phyloP scores from a whole-genome alignment of 2,113 vertebrate genomes.

The Equus quagga region DNA sequence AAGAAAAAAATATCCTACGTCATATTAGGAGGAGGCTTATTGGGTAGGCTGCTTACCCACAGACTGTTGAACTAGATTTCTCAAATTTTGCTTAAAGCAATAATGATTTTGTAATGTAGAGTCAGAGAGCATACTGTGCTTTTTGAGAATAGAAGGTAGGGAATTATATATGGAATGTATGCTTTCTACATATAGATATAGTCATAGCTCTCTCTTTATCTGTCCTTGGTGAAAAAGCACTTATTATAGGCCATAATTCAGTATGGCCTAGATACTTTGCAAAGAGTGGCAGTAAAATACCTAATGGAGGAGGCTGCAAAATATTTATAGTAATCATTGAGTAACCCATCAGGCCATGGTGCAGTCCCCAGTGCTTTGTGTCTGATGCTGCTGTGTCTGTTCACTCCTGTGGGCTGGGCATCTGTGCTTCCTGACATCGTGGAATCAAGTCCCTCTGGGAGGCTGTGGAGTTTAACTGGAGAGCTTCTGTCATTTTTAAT shows the following conservation, averaged over 20 bases:
- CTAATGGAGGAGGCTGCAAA: not conserved
- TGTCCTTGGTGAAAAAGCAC: not conserved
- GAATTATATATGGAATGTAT: no score
- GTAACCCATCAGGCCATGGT: rapidly evolving
- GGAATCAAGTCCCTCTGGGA: not conserved
- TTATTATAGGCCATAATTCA: not conserved
- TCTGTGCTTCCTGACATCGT: not conserved
- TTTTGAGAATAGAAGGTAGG: not conserved
- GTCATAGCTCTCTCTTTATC: not conserved
- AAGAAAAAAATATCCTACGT: not conserved
- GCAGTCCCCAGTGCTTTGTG: not conserved
- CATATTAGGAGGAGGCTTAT: not conserved
- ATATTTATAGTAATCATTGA: not conserved
- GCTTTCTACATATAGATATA: not conserved
- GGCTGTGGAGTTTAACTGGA: not conserved
- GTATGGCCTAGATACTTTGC: not conserved
- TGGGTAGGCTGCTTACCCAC: not conserved
- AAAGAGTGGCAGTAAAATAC: not conserved
- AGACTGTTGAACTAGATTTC: not conserved
- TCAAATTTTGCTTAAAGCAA: not conserved
- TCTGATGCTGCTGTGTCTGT: no score
- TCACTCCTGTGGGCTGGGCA: no score
- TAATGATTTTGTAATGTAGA: not conserved
- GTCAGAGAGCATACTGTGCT: not conserved
- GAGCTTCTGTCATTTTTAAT: not conserved